Base-by-base conservation (phyloP, 2,888 invertebrate species). In the Sialis lutaria region DNA sequence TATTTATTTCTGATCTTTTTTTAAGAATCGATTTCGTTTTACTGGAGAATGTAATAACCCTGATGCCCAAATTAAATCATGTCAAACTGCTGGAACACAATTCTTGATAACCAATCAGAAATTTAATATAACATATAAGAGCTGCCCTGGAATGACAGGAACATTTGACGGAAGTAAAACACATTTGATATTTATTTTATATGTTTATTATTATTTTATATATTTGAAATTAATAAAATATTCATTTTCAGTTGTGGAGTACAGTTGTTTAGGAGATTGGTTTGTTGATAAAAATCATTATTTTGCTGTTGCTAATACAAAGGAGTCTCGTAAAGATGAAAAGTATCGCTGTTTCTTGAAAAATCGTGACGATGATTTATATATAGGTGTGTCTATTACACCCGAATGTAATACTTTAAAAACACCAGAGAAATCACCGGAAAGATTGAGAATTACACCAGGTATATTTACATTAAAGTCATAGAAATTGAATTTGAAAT, bases 21-120 rank as follows among this genome's bases (percentile, higher is more conserved):
- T 65, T 49, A 63, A 79, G 70, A 90, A 91, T 64, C 75, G 87
- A 51, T 89, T 84, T 60, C 76, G 89, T 50, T 92, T 91, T 57
- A 90, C 89, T 13, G 92, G 92, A 44, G 91, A 91, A 63, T 96
- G 96, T 62, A 77, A 82, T 56, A 75, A 89, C 60, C 84, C 83
- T 0, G 89, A 88, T 64, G 91, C 89, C 4, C 82, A 85, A 58
- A 90, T 96, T 52, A 78, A 79, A 56, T 93, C 95, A 0, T 96
- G 96, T 61, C 96, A 96, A 67, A 88, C 88, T 13, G 90, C 95
- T 4, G 96, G 96, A 49, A 91, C 92, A 8, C 89, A 92, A 62
- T 96, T 92, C 65, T 73, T 93, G 51, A 93, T 95, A 53, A 90
- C 92, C 45, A 96, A 96, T 68, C 92, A 95, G 63, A 93, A 95